A percentile compares a stretch with the other conserved stretches of the same genome.
These are phyloP conservation scores for Halichoerus grypus DNA, from an alignment of 2,113 vertebrate species.

Conservation along the genomic window DNA sequence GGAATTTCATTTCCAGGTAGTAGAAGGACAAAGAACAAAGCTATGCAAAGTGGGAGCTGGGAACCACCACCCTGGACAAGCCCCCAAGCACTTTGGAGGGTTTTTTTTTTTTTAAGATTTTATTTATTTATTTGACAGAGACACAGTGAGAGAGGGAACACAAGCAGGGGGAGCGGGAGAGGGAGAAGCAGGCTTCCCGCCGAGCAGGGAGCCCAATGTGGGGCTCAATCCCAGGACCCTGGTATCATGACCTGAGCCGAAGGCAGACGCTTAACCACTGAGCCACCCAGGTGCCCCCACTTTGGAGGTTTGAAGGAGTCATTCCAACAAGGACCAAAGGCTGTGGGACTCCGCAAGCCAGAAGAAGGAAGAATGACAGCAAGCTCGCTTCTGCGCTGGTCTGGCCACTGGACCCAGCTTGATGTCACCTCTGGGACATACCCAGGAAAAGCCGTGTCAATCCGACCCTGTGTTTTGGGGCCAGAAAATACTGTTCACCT, in stretches of 20 bases:
- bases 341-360: neutral
- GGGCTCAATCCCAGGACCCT: too few relatives aligned
- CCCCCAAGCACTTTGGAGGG: neutral
- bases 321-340: neutral
- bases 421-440: neutral
- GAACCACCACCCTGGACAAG: neutral
- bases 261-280: too few relatives aligned
- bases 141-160: too few relatives aligned
- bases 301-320: neutral
- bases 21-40: neutral
- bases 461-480: neutral
- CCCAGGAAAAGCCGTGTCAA: neutral
- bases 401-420: neutral
- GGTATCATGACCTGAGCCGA: too few relatives aligned
- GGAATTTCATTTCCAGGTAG: neutral
- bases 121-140: too few relatives aligned
- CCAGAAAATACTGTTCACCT: neutral
- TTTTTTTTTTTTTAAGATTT: too few relatives aligned
- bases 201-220: too few relatives aligned
- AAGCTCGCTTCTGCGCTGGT: accelerated
- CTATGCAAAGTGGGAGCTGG: neutral
- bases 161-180: too few relatives aligned
- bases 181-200: too few relatives aligned
- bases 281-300: too few relatives aligned
- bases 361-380: too few relatives aligned